Evolutionary conservation across 1,140 invertebrate genomes (phyloP).

Genomic region (Araneus ventricosus): DNA sequence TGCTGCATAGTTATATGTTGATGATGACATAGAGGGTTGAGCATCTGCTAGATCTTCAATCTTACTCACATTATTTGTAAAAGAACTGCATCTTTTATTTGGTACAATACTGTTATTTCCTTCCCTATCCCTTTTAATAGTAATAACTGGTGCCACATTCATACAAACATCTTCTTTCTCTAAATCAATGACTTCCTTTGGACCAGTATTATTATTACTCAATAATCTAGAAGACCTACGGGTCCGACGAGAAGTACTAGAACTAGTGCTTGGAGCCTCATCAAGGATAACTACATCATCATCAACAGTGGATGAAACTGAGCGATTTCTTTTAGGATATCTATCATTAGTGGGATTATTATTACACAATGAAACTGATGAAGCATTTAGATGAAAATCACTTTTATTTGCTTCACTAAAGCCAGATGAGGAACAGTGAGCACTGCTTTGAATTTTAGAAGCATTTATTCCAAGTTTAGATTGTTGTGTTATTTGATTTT

Average conservation of each 20-base stretch:
- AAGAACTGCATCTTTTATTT: neutral
- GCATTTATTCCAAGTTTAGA: neutral
- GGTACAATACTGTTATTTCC: neutral
- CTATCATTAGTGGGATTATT: neutral
- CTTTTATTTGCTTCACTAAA: too few species aligned
- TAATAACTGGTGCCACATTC: neutral
- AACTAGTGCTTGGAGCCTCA: neutral
- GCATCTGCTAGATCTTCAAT: neutral
- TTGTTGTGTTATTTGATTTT: neutral
- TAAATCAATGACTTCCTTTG: neutral
- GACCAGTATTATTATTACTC: neutral
- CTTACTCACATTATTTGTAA: neutral
- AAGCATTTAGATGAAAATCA: too few species aligned
- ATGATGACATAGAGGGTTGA: neutral
- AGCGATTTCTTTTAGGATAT: neutral
- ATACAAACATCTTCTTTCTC: neutral
- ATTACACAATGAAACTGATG: too few species aligned
- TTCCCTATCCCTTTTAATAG: neutral
- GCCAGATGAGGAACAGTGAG: neutral
- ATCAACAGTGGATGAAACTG: neutral
- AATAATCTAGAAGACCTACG: neutral
- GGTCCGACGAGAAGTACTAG: neutral
- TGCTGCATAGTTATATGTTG: neutral
- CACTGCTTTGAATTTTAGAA: neutral
- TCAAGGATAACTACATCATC: neutral